These are phyloP conservation scores for Elephas maximus DNA, from an alignment of 2,113 vertebrate genomes.

Conservation along the genomic window DNA sequence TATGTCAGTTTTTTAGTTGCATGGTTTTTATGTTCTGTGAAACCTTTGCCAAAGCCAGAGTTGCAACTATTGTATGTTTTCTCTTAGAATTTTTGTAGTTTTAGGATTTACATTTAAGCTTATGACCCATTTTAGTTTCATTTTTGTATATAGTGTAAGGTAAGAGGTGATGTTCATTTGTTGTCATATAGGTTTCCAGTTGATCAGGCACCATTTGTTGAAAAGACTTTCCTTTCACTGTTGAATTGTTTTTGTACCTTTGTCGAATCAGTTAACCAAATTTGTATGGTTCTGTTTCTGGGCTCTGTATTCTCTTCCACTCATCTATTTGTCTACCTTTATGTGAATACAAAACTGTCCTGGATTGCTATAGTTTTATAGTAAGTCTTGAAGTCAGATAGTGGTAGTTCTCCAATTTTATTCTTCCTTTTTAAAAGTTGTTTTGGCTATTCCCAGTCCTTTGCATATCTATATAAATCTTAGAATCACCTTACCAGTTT, in stretches of 20 bases:
- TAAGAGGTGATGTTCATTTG: background rate
- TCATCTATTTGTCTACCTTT: background rate
- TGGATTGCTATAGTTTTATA: constrained; percentile 2
- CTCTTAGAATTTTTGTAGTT: background rate
- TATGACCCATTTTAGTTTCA: background rate
- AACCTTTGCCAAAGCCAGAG: background rate
- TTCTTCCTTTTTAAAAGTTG: background rate
- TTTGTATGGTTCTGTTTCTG: background rate
- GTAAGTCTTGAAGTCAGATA: background rate
- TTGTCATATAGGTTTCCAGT: background rate
- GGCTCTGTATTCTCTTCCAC: background rate
- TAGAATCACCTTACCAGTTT: constrained; percentile 1
- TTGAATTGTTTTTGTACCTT: background rate
- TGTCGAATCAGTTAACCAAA: background rate
- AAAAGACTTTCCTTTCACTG: background rate
- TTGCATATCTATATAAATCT: background rate
- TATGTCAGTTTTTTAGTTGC: background rate
- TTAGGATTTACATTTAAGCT: background rate
- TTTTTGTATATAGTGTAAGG: too few relatives aligned
- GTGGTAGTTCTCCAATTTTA: background rate
- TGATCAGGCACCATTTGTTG: constrained; percentile 2
- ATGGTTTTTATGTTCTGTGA: constrained; percentile 15
- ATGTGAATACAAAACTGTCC: background rate
- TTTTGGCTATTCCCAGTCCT: constrained; percentile 21
- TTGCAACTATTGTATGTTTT: background rate